Evolutionary conservation across 2,113 vertebrate species (phyloP).

Genomic region (Arothron firmamentum): DNA sequence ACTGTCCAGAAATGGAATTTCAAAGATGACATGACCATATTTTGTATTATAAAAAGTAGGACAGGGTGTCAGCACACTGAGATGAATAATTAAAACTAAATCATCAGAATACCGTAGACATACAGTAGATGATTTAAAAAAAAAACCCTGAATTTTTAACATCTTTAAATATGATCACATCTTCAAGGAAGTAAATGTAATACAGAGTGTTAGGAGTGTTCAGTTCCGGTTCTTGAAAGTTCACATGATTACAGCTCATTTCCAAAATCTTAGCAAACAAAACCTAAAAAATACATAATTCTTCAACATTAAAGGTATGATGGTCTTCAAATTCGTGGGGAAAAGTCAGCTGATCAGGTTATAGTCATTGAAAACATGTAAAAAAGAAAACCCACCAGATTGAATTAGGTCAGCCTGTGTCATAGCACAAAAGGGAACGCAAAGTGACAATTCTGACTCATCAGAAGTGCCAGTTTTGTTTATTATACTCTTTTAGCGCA

Average conservation of each 20-base stretch:
- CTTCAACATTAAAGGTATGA: not conserved
- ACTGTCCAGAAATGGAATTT: constrained; percentile 7
- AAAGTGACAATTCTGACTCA: constrained; percentile 61
- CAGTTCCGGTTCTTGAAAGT: too few relatives aligned
- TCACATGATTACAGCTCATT: too few relatives aligned
- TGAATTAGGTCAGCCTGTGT: constrained; percentile 9
- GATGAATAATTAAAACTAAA: constrained; percentile 5
- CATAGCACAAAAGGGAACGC: constrained; percentile 22
- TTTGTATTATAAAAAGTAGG: constrained; percentile 1
- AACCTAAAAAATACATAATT: not conserved
- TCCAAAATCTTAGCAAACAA: not conserved
- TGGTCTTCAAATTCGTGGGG: not conserved
- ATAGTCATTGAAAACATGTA: constrained; percentile 9
- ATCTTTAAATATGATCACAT: constrained; percentile 51
- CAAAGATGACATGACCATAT: not conserved
- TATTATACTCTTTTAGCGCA: constrained; percentile 28
- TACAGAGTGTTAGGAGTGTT: too few relatives aligned
- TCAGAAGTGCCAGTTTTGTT: constrained; percentile 44
- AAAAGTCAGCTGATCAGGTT: not conserved
- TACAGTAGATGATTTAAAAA: constrained; percentile 24
- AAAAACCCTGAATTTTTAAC: constrained; percentile 29
- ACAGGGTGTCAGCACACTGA: not conserved
- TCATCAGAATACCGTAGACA: constrained; percentile 11
- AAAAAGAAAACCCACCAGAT: constrained; percentile 18
- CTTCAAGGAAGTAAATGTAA: constrained; percentile 19